A percentile compares a stretch with the other conserved stretches of the same genome.
Evolutionary conservation across 1,140 invertebrate species (phyloP).

Genomic region (Capitella teleta): DNA sequence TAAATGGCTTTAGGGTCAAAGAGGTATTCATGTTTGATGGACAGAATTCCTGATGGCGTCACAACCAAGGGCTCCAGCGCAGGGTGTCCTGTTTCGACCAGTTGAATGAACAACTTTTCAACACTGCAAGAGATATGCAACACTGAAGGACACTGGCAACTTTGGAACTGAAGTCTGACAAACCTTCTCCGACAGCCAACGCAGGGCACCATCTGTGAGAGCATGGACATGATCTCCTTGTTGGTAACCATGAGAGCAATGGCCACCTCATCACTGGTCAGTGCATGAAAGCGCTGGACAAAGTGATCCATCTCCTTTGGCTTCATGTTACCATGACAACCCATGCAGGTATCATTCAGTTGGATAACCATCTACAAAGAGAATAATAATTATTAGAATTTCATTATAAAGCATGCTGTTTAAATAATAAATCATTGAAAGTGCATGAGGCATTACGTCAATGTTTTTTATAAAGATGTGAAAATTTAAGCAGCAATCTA

Average conservation of each 20-base stretch:
- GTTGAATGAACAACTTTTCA: slow-evolving; percentile 69
- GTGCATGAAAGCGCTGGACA: slow-evolving; percentile 60
- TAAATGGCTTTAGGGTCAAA: slow-evolving; percentile 64
- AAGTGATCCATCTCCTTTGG: slow-evolving; percentile 70
- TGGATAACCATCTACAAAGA: slow-evolving; percentile 77
- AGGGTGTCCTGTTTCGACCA: slow-evolving; percentile 66
- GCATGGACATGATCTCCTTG: slow-evolving; percentile 65
- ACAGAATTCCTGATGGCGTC: slow-evolving; percentile 58
- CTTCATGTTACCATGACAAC: slow-evolving; percentile 59
- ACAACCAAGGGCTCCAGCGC: slow-evolving; percentile 69
- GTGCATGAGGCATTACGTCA: not conserved
- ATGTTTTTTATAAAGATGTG: not conserved
- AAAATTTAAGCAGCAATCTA: not conserved
- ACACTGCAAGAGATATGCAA: slow-evolving; percentile 53
- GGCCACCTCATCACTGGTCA: slow-evolving; percentile 66
- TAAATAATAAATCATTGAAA: slow-evolving; percentile 1
- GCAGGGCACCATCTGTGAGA: slow-evolving; percentile 80
- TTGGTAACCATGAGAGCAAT: slow-evolving; percentile 69
- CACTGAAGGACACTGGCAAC: too few species aligned
- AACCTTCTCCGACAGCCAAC: slow-evolving; percentile 83
- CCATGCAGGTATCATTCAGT: slow-evolving; percentile 65
- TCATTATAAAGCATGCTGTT: slow-evolving; percentile 3
- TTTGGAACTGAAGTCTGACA: slow-evolving; percentile 3
- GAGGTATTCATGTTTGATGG: slow-evolving; percentile 64
- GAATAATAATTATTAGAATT: slow-evolving; percentile 16